Conservation (phyloP, 30 jellyfish, hydroid and myxozoan genomes). For the Hydra vulgaris region DNA sequence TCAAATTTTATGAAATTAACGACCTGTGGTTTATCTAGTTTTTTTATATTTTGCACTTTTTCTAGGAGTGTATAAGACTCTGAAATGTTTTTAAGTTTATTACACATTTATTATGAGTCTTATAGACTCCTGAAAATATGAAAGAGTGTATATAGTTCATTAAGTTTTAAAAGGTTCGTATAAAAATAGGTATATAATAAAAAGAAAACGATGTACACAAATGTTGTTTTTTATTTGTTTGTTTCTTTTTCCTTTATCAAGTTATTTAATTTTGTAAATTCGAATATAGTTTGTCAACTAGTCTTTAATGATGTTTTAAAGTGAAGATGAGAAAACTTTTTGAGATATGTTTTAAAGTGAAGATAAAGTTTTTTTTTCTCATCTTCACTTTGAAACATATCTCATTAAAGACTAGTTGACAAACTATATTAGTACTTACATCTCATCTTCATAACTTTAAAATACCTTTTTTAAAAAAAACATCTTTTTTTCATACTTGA, state of each 20-base stretch:
- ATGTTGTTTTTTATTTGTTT: not conserved
- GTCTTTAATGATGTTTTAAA: too few relatives aligned
- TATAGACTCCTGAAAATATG: not conserved
- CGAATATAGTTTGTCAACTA: too few relatives aligned
- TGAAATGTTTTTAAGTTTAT: not conserved
- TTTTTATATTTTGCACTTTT: not conserved
- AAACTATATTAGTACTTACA: too few relatives aligned
- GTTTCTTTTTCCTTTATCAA: not conserved
- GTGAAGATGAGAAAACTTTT: too few relatives aligned
- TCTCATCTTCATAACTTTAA: too few relatives aligned
- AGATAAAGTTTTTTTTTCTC: too few relatives aligned
- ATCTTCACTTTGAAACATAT: too few relatives aligned
- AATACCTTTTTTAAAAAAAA: too few relatives aligned
- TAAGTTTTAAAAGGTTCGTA: not conserved
- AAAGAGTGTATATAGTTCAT: not conserved
- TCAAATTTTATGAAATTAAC: not conserved
- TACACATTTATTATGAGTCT: not conserved
- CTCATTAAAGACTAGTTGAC: too few relatives aligned
- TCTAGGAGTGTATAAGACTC: not conserved
- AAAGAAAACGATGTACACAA: not conserved
- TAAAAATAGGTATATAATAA: not conserved
- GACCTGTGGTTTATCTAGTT: not conserved
- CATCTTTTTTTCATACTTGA: too few relatives aligned
- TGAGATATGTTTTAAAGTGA: too few relatives aligned
- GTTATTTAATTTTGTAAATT: too few relatives aligned